phyloP scores from a whole-genome alignment of 2,888 invertebrate genomes.

The Gymnocheta viridis region DNA sequence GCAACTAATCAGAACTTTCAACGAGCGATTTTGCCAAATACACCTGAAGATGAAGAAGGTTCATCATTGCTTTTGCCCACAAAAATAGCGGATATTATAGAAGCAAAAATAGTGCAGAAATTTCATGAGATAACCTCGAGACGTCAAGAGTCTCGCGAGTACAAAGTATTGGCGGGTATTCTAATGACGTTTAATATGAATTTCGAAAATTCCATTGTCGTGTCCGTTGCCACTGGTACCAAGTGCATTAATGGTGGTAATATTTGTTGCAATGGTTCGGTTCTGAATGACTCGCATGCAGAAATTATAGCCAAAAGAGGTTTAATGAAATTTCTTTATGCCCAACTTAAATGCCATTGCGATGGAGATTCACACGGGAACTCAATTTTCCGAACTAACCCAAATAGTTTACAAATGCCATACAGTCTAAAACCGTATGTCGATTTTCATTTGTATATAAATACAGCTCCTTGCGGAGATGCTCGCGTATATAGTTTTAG shows the following conservation, averaged over 20 bases:
- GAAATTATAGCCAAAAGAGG: slow-evolving; percentile 56
- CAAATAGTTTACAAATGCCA: slow-evolving; percentile 11
- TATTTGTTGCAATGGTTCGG: slow-evolving; percentile 48
- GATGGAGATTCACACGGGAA: not conserved
- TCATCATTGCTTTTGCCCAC: slow-evolving; percentile 19
- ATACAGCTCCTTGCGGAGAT: slow-evolving; percentile 61
- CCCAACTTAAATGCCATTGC: slow-evolving; percentile 21
- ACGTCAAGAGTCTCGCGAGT: slow-evolving; percentile 6
- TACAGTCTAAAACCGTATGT: slow-evolving; percentile 41
- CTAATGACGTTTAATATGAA: slow-evolving; percentile 55
- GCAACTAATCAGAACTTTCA: not conserved
- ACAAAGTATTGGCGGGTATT: slow-evolving; percentile 55
- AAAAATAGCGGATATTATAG: slow-evolving; percentile 18
- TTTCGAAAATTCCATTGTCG: slow-evolving; percentile 34
- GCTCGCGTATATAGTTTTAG: slow-evolving; percentile 44
- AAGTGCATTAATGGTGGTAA: slow-evolving; percentile 61
- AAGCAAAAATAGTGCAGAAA: slow-evolving; percentile 34
- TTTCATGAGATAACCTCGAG: slow-evolving; percentile 4
- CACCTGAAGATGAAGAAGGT: not conserved
- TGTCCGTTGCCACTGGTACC: slow-evolving; percentile 57
- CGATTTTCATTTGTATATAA: slow-evolving; percentile 63
- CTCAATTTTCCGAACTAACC: slow-evolving; percentile 48
- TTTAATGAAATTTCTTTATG: slow-evolving; percentile 56
- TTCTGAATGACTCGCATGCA: slow-evolving; percentile 61
- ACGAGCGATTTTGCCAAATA: not conserved